Percentiles rank a stretch among this genome's conserved stretches.
These are phyloP conservation scores for Hemibagrus wyckioides DNA, from an alignment of 2,113 vertebrate species.

Conservation along the genomic window DNA sequence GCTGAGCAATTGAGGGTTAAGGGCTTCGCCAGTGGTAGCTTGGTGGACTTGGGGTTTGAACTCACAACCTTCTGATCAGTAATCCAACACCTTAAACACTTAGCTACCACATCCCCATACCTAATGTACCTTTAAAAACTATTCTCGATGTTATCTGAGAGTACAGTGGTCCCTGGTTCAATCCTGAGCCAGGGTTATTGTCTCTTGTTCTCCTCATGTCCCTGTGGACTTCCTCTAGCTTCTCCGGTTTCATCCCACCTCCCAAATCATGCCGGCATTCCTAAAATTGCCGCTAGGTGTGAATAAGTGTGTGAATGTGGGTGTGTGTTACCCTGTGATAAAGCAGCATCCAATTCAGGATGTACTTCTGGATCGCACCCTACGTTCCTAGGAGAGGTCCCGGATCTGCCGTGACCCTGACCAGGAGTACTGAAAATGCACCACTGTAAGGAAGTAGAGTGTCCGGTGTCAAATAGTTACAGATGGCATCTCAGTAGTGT, in stretches of 20 bases:
- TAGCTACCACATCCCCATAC: too few relatives aligned
- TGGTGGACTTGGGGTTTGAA: too few relatives aligned
- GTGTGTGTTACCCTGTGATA: not conserved
- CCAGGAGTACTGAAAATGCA: not conserved
- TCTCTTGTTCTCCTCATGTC: not conserved
- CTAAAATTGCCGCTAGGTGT: not conserved
- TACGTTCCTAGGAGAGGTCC: not conserved
- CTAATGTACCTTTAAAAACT: not conserved
- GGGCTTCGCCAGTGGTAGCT: too few relatives aligned
- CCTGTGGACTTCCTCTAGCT: not conserved
- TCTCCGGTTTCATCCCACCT: not conserved
- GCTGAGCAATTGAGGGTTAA: too few relatives aligned
- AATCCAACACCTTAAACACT: too few relatives aligned
- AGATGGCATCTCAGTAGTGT: not conserved
- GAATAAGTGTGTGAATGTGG: not conserved
- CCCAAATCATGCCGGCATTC: too few relatives aligned
- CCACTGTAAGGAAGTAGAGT: not conserved
- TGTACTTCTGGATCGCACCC: not conserved
- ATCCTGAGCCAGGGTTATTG: not conserved
- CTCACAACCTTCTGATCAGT: too few relatives aligned
- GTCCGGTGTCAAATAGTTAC: not conserved
- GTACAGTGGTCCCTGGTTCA: too few relatives aligned
- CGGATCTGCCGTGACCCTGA: not conserved
- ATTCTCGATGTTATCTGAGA: not conserved
- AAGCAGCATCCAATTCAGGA: not conserved